Percentiles rank a stretch among this genome's conserved stretches.
phyloP scores from a whole-genome alignment of 2,888 invertebrate genomes.

The Lycophotia porphyrea region DNA sequence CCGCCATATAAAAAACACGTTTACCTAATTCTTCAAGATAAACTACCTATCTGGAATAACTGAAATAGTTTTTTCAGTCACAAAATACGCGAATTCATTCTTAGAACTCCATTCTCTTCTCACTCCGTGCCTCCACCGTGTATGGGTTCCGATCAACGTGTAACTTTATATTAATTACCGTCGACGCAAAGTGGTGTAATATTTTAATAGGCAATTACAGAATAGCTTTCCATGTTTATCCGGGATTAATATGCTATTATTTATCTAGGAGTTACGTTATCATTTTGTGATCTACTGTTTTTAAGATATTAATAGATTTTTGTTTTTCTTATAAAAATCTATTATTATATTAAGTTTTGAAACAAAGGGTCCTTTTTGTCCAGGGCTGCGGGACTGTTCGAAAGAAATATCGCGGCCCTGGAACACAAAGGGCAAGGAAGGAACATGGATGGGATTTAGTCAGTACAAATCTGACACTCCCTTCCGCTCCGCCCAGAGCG shows the following conservation, averaged over 20 bases:
- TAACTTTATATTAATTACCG: constrained; percentile 62
- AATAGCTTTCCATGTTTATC: constrained; percentile 50
- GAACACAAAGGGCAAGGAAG: too few species aligned
- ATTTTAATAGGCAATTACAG: constrained; percentile 61
- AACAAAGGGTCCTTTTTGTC: too few species aligned
- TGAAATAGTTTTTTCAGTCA: neutral
- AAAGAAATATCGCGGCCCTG: too few species aligned
- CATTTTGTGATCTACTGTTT: constrained; percentile 1
- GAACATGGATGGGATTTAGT: too few species aligned
- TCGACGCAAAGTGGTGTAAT: constrained; percentile 56
- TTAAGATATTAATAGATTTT: neutral
- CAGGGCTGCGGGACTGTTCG: too few species aligned
- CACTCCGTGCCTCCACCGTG: constrained; percentile 9
- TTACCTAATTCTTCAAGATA: neutral
- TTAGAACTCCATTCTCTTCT: constrained; percentile 1
- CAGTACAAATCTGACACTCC: too few species aligned
- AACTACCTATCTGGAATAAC: neutral
- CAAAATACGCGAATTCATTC: neutral
- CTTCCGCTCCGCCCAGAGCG: too few species aligned
- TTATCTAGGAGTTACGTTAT: constrained; percentile 3
- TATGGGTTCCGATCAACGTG: constrained; percentile 60
- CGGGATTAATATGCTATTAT: constrained; percentile 34
- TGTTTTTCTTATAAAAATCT: neutral
- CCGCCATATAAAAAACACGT: neutral
- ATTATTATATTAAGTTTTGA: too few species aligned